phyloP scores from a whole-genome alignment of 2,888 invertebrate genomes.

The Trypoxylon attenuatum region DNA sequence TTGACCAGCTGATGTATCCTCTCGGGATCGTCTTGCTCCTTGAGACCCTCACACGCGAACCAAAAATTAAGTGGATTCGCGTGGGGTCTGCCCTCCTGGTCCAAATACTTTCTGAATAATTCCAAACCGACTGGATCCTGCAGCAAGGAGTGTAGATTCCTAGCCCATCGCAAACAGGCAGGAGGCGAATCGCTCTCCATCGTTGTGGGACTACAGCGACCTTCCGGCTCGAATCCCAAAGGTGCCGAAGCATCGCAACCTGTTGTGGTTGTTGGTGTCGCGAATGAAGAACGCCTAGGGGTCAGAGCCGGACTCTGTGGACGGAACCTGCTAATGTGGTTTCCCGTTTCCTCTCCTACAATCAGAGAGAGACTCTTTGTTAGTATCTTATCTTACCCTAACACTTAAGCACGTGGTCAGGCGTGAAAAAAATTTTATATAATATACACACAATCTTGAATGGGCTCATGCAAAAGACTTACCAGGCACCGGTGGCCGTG shows the following conservation, averaged over 20 bases:
- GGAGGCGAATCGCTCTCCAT: slow-evolving; percentile 77
- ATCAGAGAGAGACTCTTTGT: slow-evolving; percentile 2
- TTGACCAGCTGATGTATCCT: slow-evolving; percentile 85
- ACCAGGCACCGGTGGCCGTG: slow-evolving; percentile 90
- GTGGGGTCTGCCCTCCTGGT: slow-evolving; percentile 86
- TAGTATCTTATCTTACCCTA: background rate
- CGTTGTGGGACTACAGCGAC: slow-evolving; percentile 75
- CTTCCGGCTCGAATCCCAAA: slow-evolving; percentile 78
- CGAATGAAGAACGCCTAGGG: slow-evolving; percentile 73
- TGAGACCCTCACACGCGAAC: slow-evolving; percentile 93
- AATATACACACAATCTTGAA: background rate
- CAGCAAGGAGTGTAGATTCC: slow-evolving; percentile 87
- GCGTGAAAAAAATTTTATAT: background rate
- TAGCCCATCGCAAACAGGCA: slow-evolving; percentile 92
- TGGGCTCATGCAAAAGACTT: slow-evolving; percentile 73
- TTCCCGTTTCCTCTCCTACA: slow-evolving; percentile 72
- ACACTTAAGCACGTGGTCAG: too few species aligned
- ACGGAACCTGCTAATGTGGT: slow-evolving; percentile 68
- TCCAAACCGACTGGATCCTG: slow-evolving; percentile 92
- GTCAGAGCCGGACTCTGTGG: slow-evolving; percentile 73
- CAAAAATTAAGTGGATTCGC: slow-evolving; percentile 92
- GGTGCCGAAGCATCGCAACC: slow-evolving; percentile 74
- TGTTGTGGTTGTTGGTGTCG: slow-evolving; percentile 59
- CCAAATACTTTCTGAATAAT: slow-evolving; percentile 88
- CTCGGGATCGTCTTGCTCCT: slow-evolving; percentile 86